These are phyloP conservation scores for Acanthopleura granulata DNA, from an alignment of 2,888 invertebrate species.

Conservation along the genomic window DNA sequence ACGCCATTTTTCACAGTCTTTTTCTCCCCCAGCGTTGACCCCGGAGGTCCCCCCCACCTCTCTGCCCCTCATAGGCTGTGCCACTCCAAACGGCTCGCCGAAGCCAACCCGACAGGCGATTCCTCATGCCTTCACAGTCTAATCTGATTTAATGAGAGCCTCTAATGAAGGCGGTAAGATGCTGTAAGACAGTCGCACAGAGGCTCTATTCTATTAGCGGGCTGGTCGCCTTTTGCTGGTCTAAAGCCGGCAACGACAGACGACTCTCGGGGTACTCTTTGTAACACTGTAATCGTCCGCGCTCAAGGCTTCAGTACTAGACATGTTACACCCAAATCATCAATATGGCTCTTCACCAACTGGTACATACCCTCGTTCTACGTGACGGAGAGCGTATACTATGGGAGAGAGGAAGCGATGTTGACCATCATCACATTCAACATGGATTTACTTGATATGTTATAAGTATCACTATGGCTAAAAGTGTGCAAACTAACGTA, in stretches of 20 bases:
- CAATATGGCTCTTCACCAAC: too few species aligned
- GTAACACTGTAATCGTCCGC: neutral
- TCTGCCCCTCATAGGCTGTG: neutral
- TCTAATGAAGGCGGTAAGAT: slow-evolving; percentile 12
- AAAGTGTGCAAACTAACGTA: too few species aligned
- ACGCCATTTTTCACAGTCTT: slow-evolving; percentile 7
- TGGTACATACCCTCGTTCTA: too few species aligned
- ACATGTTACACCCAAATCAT: neutral
- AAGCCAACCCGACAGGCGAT: slow-evolving; percentile 15
- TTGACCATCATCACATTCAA: too few species aligned
- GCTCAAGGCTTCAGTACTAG: neutral
- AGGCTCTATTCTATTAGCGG: neutral
- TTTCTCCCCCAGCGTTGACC: neutral
- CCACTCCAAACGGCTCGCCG: neutral
- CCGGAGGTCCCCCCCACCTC: too few species aligned
- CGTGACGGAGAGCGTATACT: too few species aligned
- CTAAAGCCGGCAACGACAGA: neutral
- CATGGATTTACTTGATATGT: too few species aligned
- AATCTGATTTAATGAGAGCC: slow-evolving; percentile 17
- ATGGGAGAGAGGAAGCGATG: too few species aligned
- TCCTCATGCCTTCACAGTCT: neutral
- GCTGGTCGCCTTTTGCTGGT: neutral
- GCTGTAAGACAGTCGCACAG: neutral
- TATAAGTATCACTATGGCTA: too few species aligned
- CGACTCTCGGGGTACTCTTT: neutral